phyloP scores from a whole-genome alignment of 1,140 invertebrate species.

The Paracyclopina nana region DNA sequence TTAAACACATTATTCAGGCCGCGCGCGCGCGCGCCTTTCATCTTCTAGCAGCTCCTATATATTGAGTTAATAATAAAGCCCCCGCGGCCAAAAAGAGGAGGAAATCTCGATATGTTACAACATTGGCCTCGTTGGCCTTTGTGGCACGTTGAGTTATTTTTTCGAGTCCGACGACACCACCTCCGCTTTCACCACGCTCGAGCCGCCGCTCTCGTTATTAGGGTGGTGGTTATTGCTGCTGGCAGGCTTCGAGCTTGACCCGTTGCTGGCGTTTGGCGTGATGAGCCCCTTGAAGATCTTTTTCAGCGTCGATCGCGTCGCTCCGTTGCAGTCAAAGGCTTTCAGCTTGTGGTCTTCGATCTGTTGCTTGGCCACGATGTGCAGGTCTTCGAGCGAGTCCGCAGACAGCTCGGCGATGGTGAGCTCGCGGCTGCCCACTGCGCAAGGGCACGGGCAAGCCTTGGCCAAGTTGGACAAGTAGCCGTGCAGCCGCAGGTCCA shows the following conservation, averaged over 20 bases:
- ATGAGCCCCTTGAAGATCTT: not conserved
- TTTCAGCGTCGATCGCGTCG: not conserved
- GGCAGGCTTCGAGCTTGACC: no score
- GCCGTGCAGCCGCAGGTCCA: not conserved
- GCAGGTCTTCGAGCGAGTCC: constrained; percentile 8
- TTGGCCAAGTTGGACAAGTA: not conserved
- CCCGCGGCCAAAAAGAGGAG: no score
- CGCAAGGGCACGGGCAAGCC: not conserved
- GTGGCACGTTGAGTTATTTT: no score
- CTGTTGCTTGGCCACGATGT: not conserved
- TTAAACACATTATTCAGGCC: no score
- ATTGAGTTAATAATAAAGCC: no score
- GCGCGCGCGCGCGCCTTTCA: no score
- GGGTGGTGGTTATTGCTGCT: not conserved
- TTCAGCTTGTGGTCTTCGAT: not conserved
- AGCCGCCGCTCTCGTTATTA: not conserved
- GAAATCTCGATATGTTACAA: no score
- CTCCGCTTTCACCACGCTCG: no score
- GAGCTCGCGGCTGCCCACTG: not conserved
- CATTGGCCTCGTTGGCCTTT: no score
- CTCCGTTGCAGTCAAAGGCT: constrained; percentile 2
- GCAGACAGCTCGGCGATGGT: constrained; percentile 1
- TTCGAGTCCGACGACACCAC: no score
- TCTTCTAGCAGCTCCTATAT: no score
- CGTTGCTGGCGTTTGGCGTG: not conserved